phyloP scores from a whole-genome alignment of 2,797 vertebrate species.

The Tenualosa ilisha region DNA sequence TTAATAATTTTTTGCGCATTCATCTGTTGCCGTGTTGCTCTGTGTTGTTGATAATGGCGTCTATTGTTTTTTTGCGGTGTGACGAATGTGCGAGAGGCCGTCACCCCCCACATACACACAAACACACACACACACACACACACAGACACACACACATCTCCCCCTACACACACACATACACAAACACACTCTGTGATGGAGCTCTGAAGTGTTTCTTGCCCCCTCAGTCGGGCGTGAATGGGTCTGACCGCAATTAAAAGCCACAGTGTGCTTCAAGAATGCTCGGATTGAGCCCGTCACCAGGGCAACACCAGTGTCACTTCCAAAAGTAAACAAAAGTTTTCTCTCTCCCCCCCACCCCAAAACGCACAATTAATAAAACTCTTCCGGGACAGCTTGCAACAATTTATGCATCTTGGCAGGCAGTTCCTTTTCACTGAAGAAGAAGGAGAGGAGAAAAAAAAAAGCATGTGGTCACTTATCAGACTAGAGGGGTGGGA shows the following conservation, averaged over 20 bases:
- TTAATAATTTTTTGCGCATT: background rate
- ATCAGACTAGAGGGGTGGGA: conserved; percentile 34
- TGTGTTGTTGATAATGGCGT: conserved; percentile 1
- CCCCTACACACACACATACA: too few relatives aligned
- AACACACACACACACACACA: background rate
- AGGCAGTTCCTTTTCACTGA: conserved; percentile 84
- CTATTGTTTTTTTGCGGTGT: background rate
- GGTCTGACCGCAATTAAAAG: conserved; percentile 78
- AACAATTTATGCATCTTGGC: conserved; percentile 79
- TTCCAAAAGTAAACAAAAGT: conserved; percentile 87
- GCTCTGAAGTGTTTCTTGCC: conserved; percentile 36
- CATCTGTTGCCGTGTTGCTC: background rate
- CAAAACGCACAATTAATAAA: conserved; percentile 84
- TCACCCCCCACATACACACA: background rate
- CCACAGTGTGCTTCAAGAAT: conserved; percentile 80
- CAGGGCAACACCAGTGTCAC: conserved; percentile 81
- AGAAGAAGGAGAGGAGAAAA: conserved; percentile 44
- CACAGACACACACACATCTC: too few relatives aligned
- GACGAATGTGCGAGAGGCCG: background rate
- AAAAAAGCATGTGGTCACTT: conserved; percentile 49
- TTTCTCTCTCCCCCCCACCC: conserved; percentile 58
- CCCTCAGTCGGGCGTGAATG: conserved; percentile 78
- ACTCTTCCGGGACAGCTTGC: conserved; percentile 84
- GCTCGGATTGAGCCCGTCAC: conserved; percentile 81
- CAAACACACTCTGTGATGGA: conserved; percentile 22